These are phyloP conservation scores for Drosophila elegans DNA, from an alignment of 1,140 invertebrate species.

Conservation along the genomic window DNA sequence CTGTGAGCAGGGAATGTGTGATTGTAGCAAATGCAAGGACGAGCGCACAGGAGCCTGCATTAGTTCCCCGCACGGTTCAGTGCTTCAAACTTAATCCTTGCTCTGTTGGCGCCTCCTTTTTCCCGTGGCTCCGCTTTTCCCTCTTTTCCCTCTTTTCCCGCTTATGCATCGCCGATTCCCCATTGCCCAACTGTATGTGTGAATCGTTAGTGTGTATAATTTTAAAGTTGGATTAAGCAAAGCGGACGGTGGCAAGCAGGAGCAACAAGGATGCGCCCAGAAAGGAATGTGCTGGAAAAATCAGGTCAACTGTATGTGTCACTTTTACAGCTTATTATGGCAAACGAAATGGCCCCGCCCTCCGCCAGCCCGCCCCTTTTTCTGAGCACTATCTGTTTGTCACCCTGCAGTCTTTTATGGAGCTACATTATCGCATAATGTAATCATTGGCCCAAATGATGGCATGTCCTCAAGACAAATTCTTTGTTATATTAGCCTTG, in stretches of 20 bases:
- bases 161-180: neutral
- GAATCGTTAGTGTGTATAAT: conserved; percentile 83
- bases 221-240: conserved; percentile 81
- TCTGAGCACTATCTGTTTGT: conserved; percentile 37
- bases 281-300: conserved; percentile 70
- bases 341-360: conserved; percentile 53
- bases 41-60: conserved; percentile 75
- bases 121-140: conserved; percentile 20
- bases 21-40: conserved; percentile 78
- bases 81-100: conserved; percentile 81
- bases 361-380: neutral
- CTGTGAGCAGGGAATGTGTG: conserved; percentile 56
- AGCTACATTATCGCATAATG: conserved; percentile 82
- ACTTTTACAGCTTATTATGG: conserved; percentile 81
- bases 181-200: conserved; percentile 24
- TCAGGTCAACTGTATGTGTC: conserved; percentile 80
- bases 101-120: conserved; percentile 40
- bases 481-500: conserved; percentile 73
- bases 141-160: neutral
- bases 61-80: conserved; percentile 75
- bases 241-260: conserved; percentile 24
- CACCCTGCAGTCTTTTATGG: conserved; percentile 66
- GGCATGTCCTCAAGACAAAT: conserved; percentile 81
- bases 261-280: conserved; percentile 7
- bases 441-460: conserved; percentile 81